Evolutionary conservation across 2,888 invertebrate species (phyloP).

Genomic region (Nasonia oneida): DNA sequence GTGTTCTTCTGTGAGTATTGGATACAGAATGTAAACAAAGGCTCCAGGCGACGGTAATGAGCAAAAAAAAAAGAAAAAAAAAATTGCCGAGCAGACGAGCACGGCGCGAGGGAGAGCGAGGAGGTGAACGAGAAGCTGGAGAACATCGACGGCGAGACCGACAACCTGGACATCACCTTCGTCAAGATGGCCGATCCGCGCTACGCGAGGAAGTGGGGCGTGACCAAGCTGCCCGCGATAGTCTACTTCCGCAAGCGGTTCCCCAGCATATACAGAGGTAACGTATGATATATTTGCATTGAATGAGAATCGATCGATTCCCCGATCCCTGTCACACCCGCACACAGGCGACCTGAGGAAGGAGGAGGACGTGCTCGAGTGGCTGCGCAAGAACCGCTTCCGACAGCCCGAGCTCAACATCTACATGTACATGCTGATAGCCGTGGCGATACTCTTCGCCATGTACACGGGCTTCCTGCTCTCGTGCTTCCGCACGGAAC

Average conservation of each 20-base stretch:
- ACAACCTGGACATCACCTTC: conserved; percentile 95
- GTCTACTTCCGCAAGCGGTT: conserved; percentile 95
- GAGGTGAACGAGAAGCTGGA: conserved; percentile 92
- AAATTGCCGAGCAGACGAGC: conserved; percentile 84
- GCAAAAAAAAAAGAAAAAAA: no score
- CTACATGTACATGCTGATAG: conserved; percentile 95
- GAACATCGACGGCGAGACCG: conserved; percentile 96
- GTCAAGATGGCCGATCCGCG: conserved; percentile 96
- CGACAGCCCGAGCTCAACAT: conserved; percentile 95
- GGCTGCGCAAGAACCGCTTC: conserved; percentile 95
- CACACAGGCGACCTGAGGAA: conserved; percentile 89
- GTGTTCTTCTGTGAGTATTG: conserved; percentile 94
- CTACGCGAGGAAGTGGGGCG: conserved; percentile 96
- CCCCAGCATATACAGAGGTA: conserved; percentile 95
- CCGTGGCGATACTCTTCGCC: conserved; percentile 91
- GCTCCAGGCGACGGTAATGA: no score
- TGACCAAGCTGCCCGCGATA: conserved; percentile 93
- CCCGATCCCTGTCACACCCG: no score
- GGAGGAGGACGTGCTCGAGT: conserved; percentile 93
- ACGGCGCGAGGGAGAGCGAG: conserved; percentile 89
- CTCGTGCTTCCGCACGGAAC: conserved; percentile 91
- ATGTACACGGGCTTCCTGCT: conserved; percentile 94
- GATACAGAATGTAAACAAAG: no score
- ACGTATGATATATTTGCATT: conserved; percentile 23
- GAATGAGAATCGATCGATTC: no score